Conservation (phyloP, 2,113 vertebrate genomes). For the Malurus elegans region DNA sequence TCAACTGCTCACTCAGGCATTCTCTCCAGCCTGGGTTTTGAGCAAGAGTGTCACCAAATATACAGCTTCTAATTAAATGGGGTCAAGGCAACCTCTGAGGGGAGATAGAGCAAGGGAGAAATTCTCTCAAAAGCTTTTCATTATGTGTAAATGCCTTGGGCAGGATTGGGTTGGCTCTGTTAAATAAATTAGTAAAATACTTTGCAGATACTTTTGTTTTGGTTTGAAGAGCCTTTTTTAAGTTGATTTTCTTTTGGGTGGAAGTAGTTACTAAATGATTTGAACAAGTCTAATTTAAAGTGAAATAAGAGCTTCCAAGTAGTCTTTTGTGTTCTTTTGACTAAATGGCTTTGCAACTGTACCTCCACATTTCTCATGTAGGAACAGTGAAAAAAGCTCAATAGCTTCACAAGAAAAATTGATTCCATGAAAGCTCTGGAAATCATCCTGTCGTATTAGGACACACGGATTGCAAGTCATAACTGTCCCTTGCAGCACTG, state of each 20-base stretch:
- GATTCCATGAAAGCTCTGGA: not conserved
- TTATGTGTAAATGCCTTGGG: not conserved
- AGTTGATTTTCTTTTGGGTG: not conserved
- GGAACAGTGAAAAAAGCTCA: not conserved
- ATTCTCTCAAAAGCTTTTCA: not conserved
- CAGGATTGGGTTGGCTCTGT: not conserved
- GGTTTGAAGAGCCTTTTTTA: not conserved
- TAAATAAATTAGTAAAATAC: not conserved
- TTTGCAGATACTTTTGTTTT: not conserved
- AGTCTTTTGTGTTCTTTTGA: not conserved
- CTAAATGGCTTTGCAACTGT: not conserved
- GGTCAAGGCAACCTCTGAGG: not conserved
- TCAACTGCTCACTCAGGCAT: not conserved
- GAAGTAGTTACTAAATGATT: not conserved
- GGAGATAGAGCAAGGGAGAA: not conserved
- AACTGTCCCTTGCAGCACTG: not conserved
- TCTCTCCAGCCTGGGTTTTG: not conserved
- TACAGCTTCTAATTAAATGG: not conserved
- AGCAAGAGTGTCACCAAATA: not conserved
- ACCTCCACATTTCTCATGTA: not conserved
- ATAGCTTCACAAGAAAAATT: not conserved
- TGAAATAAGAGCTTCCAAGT: not conserved
- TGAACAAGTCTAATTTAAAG: not conserved
- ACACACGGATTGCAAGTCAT: not conserved
- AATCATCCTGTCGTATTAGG: not conserved